These are phyloP conservation scores for Melanaphis sacchari DNA, from an alignment of 1,140 invertebrate species.

Conservation along the genomic window DNA sequence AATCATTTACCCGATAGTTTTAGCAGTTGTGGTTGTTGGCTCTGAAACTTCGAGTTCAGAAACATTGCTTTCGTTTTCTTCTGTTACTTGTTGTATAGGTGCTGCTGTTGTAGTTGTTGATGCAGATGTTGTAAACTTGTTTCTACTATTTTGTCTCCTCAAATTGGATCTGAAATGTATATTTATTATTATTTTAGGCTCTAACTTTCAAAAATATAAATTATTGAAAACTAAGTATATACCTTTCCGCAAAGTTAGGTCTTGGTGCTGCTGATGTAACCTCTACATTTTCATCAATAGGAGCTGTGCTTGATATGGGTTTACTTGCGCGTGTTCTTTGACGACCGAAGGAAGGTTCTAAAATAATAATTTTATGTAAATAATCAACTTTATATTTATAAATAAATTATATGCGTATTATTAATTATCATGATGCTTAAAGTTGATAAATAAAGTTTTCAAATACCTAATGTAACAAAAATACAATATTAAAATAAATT, in stretches of 20 bases:
- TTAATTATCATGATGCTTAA: neutral
- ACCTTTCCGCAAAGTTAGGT: conserved; percentile 48
- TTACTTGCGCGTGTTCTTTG: conserved; percentile 49
- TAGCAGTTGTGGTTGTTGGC: conserved; percentile 32
- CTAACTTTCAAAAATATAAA: neutral
- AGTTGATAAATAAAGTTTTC: no score
- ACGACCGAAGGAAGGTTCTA: conserved; percentile 33
- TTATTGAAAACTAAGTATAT: neutral
- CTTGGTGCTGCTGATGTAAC: conserved; percentile 35
- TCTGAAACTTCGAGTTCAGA: conserved; percentile 32
- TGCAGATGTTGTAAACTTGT: conserved; percentile 32
- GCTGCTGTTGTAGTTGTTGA: neutral
- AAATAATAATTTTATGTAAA: neutral
- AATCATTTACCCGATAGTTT: conserved; percentile 8
- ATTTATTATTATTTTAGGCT: neutral
- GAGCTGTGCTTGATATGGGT: conserved; percentile 17
- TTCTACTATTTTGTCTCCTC: conserved; percentile 47
- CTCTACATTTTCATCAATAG: conserved; percentile 44
- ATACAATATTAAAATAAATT: neutral
- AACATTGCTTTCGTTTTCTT: neutral
- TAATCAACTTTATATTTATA: neutral
- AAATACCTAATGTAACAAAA: neutral
- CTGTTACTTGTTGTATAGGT: neutral
- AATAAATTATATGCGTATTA: neutral
- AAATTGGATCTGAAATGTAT: conserved; percentile 15